Percentiles rank a stretch among this genome's conserved stretches.
These are phyloP conservation scores for Agonopterix arenella DNA, from an alignment of 2,888 invertebrate genomes.

Conservation along the genomic window DNA sequence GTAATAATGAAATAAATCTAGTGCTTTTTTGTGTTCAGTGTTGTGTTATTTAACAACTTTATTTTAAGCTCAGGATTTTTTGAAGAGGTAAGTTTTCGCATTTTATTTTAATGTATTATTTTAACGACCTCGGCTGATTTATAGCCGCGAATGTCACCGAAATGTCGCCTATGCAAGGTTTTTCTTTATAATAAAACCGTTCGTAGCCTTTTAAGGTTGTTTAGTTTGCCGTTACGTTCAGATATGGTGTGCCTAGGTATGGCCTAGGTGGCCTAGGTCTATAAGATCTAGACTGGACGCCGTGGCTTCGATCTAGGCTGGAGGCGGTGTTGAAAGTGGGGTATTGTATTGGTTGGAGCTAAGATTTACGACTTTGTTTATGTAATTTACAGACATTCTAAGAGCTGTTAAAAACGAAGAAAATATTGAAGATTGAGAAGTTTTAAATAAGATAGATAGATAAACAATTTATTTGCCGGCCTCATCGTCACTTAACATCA, in stretches of 20 bases:
- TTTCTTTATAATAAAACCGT: conserved; percentile 16
- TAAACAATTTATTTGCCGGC: no score
- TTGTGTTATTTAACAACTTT: not conserved
- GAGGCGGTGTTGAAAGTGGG: no score
- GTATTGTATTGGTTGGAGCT: no score
- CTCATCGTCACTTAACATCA: no score
- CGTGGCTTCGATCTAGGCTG: not conserved
- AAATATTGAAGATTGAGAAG: no score
- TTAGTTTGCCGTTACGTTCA: conserved; percentile 19
- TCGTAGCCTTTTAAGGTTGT: conserved; percentile 17
- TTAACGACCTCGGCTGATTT: conserved; percentile 15
- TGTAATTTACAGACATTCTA: no score
- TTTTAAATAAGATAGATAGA: no score
- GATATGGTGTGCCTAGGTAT: conserved; percentile 18
- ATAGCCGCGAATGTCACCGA: conserved; percentile 6
- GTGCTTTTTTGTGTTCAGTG: conserved; percentile 13
- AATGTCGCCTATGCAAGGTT: conserved; percentile 12
- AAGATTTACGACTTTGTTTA: no score
- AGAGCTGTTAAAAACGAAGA: no score
- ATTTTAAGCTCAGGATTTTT: conserved; percentile 8
- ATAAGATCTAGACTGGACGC: conserved; percentile 16
- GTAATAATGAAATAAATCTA: conserved; percentile 28
- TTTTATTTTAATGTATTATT: conserved; percentile 10
- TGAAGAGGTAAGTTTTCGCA: conserved; percentile 8
- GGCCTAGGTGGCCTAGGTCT: conserved; percentile 1